Evolutionary conservation across 2,888 invertebrate species (phyloP), one percentile per base, ranked within the genome.

Genomic region (Euplagia quadripunctaria): DNA sequence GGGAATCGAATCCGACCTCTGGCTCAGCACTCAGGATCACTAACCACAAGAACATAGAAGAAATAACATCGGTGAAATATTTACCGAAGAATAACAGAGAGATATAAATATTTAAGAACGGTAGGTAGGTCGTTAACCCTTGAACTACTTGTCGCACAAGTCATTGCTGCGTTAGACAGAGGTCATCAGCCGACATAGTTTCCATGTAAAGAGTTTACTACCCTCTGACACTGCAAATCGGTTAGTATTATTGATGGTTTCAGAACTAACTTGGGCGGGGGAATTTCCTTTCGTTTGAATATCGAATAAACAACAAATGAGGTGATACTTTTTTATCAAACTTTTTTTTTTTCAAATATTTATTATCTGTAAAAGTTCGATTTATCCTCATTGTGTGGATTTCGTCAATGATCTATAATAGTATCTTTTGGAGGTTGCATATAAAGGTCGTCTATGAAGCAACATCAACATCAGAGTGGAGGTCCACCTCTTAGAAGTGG

Each of bases 111-210:
- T 31, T 31, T 31, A 41, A 20, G 20, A 17, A 41, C 0, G 49
- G 16, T 41, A 20, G 4, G 12, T 31, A 51, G 66, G 66, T 66
- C 66, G 31, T 66, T 12, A 51, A 66, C 66, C 51, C 66, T 51
- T 66, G 66, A 66, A 51, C 51, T 63, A 17, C 41, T 8, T 64
- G 51, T 70, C 41, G n/a, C 41, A 41, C 46, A 20, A 65, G 65
- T 71, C 65, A 31, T 46, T 49, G 58, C 52, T 43, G 66, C 41
- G 43, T 64, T 31, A 61, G n/a, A 31, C n/a, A 17, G 43, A 55
- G 70, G 70, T 73, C 52, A 63, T 66, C 46, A 70, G 42, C 73
- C 73, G 73, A 64, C 70, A 73, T 64, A 70, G 66, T 67, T 73
- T 66, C 43, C 31, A 43, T 51, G 43, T 61, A 14, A 31, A 4